phyloP scores from a whole-genome alignment of 2,888 invertebrate genomes.

The Eilema griseolum region DNA sequence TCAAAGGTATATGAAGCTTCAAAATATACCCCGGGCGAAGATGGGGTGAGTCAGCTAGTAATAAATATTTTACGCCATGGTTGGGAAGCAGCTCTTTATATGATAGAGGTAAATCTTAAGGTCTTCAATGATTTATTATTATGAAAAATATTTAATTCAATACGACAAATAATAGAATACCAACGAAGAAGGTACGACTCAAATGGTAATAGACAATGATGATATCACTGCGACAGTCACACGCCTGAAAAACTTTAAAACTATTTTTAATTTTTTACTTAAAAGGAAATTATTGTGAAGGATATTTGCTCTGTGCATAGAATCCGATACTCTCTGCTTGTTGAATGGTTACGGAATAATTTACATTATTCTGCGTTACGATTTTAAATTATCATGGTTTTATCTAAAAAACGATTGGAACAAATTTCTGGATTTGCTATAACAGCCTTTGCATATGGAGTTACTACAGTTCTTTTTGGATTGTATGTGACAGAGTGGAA shows the following conservation, averaged over 20 bases:
- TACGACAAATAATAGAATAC: too few relatives aligned
- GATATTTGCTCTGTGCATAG: neutral
- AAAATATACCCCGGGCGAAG: too few relatives aligned
- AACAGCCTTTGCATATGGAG: slow-evolving; percentile 87
- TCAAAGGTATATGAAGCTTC: too few relatives aligned
- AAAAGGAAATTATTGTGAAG: neutral
- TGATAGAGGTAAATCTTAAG: too few relatives aligned
- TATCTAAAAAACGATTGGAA: slow-evolving; percentile 88
- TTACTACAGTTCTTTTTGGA: slow-evolving; percentile 60
- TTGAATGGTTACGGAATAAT: neutral
- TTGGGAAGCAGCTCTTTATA: too few relatives aligned
- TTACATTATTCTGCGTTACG: neutral
- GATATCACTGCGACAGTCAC: too few relatives aligned
- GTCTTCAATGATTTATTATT: too few relatives aligned
- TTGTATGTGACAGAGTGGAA: slow-evolving; percentile 93
- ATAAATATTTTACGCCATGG: too few relatives aligned
- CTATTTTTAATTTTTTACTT: neutral
- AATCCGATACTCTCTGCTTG: neutral
- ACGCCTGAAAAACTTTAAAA: neutral
- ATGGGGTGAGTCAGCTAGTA: too few relatives aligned
- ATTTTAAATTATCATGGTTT: slow-evolving; percentile 9
- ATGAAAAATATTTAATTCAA: too few relatives aligned
- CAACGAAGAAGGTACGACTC: neutral
- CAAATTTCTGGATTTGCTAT: slow-evolving; percentile 80
- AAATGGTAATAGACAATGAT: neutral